Base-by-base conservation (phyloP, 1,140 invertebrate genomes). In the Tetraneura akinire region DNA sequence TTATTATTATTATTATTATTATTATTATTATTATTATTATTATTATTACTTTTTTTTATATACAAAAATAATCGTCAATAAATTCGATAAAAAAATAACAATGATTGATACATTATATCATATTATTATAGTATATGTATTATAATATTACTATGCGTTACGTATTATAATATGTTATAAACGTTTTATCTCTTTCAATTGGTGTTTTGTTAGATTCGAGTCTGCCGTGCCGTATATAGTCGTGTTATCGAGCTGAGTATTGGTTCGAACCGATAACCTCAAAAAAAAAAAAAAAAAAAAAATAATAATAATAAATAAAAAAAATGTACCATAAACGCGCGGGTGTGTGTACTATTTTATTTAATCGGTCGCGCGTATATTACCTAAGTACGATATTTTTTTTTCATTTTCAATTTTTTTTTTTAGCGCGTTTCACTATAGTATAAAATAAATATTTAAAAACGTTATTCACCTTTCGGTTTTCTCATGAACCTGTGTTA, bases 61-160 rank as follows among this genome's bases (percentile, higher is more conserved):
- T 71, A 71, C 47, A 51, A 71, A 51, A 49, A 71, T 71, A 71
- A 51, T 71, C 68, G 68, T 71, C 68, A 71, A 71, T 71, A 71
- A 71, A 49, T 71, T 51, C 45, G 29, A 71, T 71, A 71, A 71
- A 71, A 70, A 71, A 71, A 71, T 71, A 71, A 71, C 68, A 71
- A 71, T 71, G 68, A 71, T 71, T 71, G 47, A 71, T 71, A 14
- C 37, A 66, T 42, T 47, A 3, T 47, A 1, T 68, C 5, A 13
- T 37, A 51, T 51, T 51, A 18, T 51, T 18, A 51, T 51, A 51
- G 1, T 51, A 18, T 51, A 18, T 53, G 21, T 53, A n/a, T n/a
- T n/a, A n/a, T n/a, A n/a, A n/a, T n/a, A n/a, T n/a, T n/a, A n/a
- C n/a, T n/a, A n/a, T n/a, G n/a, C n/a, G n/a, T n/a, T n/a, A n/a